Percentiles rank a stretch among this genome's conserved stretches.
These are phyloP conservation scores for Orussus abietinus DNA, from an alignment of 1,140 invertebrate genomes.

Conservation along the genomic window DNA sequence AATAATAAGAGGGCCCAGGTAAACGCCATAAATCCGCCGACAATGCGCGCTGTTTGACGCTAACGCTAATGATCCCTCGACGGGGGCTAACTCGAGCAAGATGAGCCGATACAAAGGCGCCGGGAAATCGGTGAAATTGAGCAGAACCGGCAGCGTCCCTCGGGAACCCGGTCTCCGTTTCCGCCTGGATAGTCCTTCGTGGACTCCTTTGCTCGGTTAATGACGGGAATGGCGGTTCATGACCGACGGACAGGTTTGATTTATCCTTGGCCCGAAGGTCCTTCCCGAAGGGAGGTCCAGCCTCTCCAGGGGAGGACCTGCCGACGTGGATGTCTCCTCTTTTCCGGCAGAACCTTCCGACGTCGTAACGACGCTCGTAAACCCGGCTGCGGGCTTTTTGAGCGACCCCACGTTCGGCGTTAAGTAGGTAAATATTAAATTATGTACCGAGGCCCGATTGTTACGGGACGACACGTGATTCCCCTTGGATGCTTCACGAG, in stretches of 20 bases:
- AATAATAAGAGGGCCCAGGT: constrained; percentile 21
- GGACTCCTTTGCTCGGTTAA: constrained; percentile 31
- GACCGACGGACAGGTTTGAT: constrained; percentile 31
- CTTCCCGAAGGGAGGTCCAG: not conserved
- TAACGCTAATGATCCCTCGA: constrained; percentile 34
- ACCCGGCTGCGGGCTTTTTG: no score
- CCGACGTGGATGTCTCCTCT: no score
- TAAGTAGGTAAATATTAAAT: no score
- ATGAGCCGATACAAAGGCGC: constrained; percentile 36
- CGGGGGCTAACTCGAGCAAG: constrained; percentile 25
- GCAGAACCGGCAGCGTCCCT: constrained; percentile 34
- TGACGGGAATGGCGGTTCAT: constrained; percentile 46
- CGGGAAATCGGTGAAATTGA: constrained; percentile 45
- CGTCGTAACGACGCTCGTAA: no score
- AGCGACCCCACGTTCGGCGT: no score
- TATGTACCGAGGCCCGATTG: no score
- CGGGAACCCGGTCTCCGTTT: constrained; percentile 25
- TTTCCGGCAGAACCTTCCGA: no score
- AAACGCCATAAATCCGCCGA: constrained; percentile 34
- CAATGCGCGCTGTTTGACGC: constrained; percentile 37
- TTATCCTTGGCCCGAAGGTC: constrained; percentile 20
- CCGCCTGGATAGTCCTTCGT: constrained; percentile 25
- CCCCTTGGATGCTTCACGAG: no score
- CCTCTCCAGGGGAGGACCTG: no score
- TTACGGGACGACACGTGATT: no score